Percentiles rank a stretch among this genome's conserved stretches.
These are phyloP conservation scores for Eupithecia centaureata DNA, from an alignment of 2,888 invertebrate genomes.

Conservation along the genomic window DNA sequence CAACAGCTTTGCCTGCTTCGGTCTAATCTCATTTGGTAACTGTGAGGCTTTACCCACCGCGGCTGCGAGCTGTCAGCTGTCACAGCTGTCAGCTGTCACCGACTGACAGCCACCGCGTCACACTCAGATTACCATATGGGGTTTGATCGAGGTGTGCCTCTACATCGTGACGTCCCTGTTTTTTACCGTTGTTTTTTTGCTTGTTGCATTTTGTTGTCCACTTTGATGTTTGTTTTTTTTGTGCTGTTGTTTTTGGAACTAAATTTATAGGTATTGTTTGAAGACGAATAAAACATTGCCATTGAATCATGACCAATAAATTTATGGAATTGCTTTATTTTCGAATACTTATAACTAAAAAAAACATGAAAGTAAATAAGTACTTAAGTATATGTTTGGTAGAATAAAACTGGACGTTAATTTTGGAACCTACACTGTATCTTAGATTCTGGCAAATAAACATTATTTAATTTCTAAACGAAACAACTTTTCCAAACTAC, in stretches of 20 bases:
- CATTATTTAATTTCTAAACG: no score
- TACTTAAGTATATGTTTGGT: no score
- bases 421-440: no score
- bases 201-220: conserved; percentile 59
- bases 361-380: no score
- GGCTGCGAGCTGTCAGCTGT: conserved; percentile 53
- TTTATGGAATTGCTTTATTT: no score
- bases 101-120: conserved; percentile 55
- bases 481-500: no score
- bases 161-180: conserved; percentile 81
- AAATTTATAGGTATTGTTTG: not conserved
- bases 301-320: not conserved
- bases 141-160: conserved; percentile 86
- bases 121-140: conserved; percentile 95
- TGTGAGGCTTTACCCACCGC: conserved; percentile 88
- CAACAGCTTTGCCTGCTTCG: conserved; percentile 82
- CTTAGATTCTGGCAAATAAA: no score
- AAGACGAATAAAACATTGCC: not conserved
- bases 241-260: conserved; percentile 39
- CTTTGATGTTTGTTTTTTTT: conserved; percentile 51
- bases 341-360: no score
- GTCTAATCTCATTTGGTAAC: conserved; percentile 99
- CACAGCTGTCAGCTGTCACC: conserved; percentile 24
- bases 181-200: conserved; percentile 56
- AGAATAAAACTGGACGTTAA: no score